Percentiles rank a stretch among this genome's conserved stretches.
These are phyloP conservation scores for Nomada fucata DNA, from an alignment of 2,888 invertebrate species.

Conservation along the genomic window DNA sequence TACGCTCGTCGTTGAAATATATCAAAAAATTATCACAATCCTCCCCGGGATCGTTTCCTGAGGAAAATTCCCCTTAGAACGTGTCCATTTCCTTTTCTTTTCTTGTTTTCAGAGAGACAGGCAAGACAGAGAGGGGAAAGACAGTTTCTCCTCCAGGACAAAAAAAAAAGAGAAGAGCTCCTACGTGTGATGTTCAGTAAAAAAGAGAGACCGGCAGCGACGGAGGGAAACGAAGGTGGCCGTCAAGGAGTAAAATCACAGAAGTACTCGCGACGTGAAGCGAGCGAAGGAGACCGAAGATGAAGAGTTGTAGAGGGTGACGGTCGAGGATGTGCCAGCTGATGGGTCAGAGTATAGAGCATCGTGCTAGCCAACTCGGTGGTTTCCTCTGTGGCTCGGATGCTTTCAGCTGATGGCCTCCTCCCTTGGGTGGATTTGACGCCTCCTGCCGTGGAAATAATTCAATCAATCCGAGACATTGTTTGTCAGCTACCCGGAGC, in stretches of 20 bases:
- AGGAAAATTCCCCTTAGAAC: constrained; percentile 31
- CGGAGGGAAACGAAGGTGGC: constrained; percentile 62
- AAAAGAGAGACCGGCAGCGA: constrained; percentile 58
- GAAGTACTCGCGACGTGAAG: constrained; percentile 55
- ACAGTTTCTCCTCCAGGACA: constrained; percentile 53
- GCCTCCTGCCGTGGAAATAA: constrained; percentile 88
- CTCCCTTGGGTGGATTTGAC: constrained; percentile 94
- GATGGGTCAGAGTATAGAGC: constrained; percentile 93
- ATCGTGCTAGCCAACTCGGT: constrained; percentile 93
- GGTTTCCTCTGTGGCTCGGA: constrained; percentile 92
- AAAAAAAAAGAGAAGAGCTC: constrained; percentile 42
- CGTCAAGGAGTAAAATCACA: constrained; percentile 79
- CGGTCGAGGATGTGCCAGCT: constrained; percentile 46
- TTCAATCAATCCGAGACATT: constrained; percentile 11
- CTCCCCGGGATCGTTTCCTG: constrained; percentile 27
- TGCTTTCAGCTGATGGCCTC: constrained; percentile 91
- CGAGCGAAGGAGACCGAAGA: constrained; percentile 57
- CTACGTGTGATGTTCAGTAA: constrained; percentile 48
- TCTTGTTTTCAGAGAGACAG: background rate
- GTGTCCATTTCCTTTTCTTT: constrained; percentile 10
- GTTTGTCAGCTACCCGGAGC: too few relatives aligned
- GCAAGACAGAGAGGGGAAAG: constrained; percentile 13
- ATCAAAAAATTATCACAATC: constrained; percentile 49
- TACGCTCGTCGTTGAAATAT: too few relatives aligned
- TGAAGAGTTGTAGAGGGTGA: constrained; percentile 51